phyloP scores from a whole-genome alignment of 2,888 invertebrate species.

The Lochmaea capreae region DNA sequence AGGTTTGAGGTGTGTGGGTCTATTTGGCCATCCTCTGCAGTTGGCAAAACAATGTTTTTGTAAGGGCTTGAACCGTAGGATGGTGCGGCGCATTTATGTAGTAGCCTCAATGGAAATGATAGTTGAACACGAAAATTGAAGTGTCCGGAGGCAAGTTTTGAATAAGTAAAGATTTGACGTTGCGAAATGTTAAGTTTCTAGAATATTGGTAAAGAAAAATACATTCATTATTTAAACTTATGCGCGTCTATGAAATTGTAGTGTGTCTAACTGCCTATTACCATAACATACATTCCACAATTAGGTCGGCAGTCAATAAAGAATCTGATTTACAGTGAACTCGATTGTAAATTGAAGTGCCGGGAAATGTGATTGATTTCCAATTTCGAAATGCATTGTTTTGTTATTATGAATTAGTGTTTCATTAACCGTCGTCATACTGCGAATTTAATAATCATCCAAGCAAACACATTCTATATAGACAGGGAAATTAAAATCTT shows the following conservation, averaged over 20 bases:
- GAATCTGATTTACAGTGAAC: slow-evolving; percentile 17
- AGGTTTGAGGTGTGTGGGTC: no score
- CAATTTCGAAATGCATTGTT: slow-evolving; percentile 13
- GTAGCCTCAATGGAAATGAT: no score
- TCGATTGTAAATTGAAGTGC: slow-evolving; percentile 22
- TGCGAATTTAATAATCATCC: neutral
- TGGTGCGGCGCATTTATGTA: no score
- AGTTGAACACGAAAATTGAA: no score
- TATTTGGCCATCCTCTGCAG: no score
- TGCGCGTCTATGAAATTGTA: neutral
- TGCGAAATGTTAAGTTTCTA: no score
- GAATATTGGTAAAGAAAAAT: neutral
- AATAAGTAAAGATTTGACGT: no score
- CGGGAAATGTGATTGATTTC: slow-evolving; percentile 28
- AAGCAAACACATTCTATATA: neutral
- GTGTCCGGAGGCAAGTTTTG: no score
- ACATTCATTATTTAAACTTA: no score
- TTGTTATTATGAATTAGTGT: slow-evolving; percentile 9
- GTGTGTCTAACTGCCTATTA: neutral
- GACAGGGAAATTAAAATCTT: neutral
- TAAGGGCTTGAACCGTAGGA: no score
- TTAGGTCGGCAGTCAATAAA: slow-evolving; percentile 34
- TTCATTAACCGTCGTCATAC: neutral
- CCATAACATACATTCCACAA: slow-evolving; percentile 26
- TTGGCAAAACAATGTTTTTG: no score